Evolutionary conservation across 1,140 invertebrate genomes (phyloP).

Genomic region (Stegodyphus mimosarum): DNA sequence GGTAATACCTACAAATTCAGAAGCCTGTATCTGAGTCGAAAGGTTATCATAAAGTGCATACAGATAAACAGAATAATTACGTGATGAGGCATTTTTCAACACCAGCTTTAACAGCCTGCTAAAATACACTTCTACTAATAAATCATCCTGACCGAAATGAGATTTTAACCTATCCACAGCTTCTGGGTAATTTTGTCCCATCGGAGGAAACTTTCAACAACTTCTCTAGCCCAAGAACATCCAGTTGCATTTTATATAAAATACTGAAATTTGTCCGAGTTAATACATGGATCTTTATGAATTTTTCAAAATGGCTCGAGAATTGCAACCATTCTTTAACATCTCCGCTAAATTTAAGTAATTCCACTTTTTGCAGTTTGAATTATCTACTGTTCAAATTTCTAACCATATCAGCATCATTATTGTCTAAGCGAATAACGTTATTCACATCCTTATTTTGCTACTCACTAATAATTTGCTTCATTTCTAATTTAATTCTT

Average conservation of each 20-base stretch:
- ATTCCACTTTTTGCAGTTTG: too few species aligned
- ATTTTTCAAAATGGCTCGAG: too few species aligned
- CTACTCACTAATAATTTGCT: too few species aligned
- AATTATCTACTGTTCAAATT: too few species aligned
- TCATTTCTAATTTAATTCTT: too few species aligned
- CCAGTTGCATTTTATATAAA: background rate
- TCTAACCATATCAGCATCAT: too few species aligned
- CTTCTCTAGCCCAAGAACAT: constrained; percentile 3
- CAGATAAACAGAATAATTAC: constrained; percentile 1
- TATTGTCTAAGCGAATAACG: too few species aligned
- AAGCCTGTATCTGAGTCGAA: constrained; percentile 63
- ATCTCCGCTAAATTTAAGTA: too few species aligned
- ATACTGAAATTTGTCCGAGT: constrained; percentile 8
- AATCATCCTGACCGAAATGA: constrained; percentile 1
- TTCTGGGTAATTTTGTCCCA: constrained; percentile 13
- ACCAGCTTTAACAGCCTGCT: constrained; percentile 10
- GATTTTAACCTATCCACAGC: constrained; percentile 10
- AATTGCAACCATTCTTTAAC: too few species aligned
- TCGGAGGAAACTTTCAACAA: constrained; percentile 11
- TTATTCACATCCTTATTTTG: too few species aligned
- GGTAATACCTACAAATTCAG: constrained; percentile 65
- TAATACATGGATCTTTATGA: too few species aligned
- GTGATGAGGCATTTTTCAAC: constrained; percentile 1
- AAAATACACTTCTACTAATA: constrained; percentile 12
- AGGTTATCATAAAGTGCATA: constrained; percentile 63